Evolutionary conservation across 2,113 vertebrate genomes (phyloP).

Genomic region (Burhinus bistriatus): DNA sequence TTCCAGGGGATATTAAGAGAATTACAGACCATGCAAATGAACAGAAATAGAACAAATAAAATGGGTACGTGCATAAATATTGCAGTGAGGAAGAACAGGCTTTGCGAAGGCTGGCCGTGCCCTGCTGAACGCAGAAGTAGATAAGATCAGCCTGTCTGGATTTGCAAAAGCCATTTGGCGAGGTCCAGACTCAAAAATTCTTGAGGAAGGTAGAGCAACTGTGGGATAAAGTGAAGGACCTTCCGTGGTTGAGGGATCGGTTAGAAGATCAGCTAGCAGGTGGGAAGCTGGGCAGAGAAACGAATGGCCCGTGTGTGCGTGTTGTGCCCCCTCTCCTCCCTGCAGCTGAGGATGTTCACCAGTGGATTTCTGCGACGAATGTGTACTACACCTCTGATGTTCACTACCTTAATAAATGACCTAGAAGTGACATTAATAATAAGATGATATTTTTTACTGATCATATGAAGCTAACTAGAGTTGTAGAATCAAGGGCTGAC

Average conservation of each 20-base stretch:
- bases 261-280: not conserved
- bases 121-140: not conserved
- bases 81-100: not conserved
- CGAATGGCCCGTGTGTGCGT: rapidly evolving
- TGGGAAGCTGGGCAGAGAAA: not conserved
- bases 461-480: not conserved
- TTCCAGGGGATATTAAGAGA: not conserved
- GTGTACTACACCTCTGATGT: not conserved
- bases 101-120: not conserved
- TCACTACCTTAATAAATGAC: not conserved
- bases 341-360: not conserved
- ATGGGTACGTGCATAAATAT: not conserved
- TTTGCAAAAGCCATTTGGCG: not conserved
- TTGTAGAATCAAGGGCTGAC: not conserved
- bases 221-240: not conserved
- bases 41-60: not conserved
- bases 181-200: not conserved
- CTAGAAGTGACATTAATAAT: not conserved
- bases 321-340: not conserved
- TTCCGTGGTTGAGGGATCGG: not conserved
- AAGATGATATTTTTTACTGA: not conserved
- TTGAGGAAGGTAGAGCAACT: not conserved
- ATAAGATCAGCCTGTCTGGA: not conserved
- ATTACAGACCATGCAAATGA: not conserved
- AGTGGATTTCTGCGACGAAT: not conserved